Conservation (phyloP, 2,888 invertebrate species). For the Desoria tigrina region DNA sequence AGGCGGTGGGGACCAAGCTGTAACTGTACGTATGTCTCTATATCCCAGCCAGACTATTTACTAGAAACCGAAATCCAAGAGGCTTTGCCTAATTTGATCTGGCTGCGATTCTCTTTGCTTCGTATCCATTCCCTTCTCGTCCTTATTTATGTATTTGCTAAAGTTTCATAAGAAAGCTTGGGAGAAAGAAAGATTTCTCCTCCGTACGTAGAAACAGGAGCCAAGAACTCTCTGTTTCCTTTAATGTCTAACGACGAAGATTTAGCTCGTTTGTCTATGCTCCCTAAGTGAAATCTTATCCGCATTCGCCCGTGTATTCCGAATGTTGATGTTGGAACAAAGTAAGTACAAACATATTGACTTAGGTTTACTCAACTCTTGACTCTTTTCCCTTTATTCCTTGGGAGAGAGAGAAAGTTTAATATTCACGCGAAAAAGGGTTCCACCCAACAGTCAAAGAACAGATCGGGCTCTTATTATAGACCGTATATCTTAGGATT, state of each 20-base stretch:
- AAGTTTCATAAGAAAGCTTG: not conserved
- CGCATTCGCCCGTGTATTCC: slow-evolving; percentile 2
- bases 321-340: slow-evolving; percentile 2
- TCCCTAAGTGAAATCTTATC: slow-evolving; percentile 10
- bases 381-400: slow-evolving; percentile 1
- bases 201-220: not conserved
- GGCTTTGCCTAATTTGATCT: slow-evolving; percentile 10
- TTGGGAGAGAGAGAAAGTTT: slow-evolving; percentile 1
- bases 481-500: too few species aligned
- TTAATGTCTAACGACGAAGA: slow-evolving; percentile 2
- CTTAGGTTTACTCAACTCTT: not conserved
- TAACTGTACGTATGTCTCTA: too few species aligned
- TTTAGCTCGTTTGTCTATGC: not conserved
- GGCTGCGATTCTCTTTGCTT: not conserved
- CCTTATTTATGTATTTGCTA: slow-evolving; percentile 8
- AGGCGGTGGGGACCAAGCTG: too few species aligned
- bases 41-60: too few species aligned
- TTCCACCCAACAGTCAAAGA: not conserved
- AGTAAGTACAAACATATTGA: slow-evolving; percentile 1
- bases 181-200: not conserved
- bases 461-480: too few species aligned
- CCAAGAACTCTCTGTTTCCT: slow-evolving; percentile 7
- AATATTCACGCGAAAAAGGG: not conserved
- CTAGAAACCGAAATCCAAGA: not conserved
- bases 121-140: slow-evolving; percentile 3